phyloP scores from a whole-genome alignment of 2,888 invertebrate genomes.

The Torymus texanus region DNA sequence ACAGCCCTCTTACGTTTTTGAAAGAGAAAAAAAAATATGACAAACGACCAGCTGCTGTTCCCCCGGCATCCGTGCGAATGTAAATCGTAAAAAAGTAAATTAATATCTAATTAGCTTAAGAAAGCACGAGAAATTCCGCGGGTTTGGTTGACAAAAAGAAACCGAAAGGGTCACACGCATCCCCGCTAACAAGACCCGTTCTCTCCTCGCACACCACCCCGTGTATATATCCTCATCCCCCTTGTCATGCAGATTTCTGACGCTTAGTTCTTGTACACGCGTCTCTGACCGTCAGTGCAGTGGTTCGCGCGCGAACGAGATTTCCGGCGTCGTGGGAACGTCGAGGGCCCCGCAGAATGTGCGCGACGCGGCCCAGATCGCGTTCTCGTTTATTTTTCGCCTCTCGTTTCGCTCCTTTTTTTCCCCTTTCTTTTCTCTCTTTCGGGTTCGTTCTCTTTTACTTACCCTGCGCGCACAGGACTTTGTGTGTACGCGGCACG shows the following conservation, averaged over 20 bases:
- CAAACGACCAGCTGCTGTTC: no score
- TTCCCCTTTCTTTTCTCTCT: slow-evolving; percentile 48
- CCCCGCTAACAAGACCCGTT: not conserved
- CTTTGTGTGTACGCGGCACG: slow-evolving; percentile 6
- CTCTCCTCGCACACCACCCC: not conserved
- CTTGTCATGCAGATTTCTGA: slow-evolving; percentile 27
- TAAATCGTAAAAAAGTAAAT: not conserved
- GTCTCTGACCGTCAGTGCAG: not conserved
- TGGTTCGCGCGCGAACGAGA: slow-evolving; percentile 42
- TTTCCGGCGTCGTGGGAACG: slow-evolving; percentile 58
- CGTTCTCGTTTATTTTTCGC: slow-evolving; percentile 55
- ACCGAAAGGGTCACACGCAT: not conserved
- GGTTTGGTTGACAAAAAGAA: not conserved
- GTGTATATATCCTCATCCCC: no score
- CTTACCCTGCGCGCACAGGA: slow-evolving; percentile 21
- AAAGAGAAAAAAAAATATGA: no score
- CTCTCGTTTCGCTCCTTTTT: slow-evolving; percentile 34
- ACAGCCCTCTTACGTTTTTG: no score
- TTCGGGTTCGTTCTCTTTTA: slow-evolving; percentile 1
- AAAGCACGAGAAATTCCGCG: not conserved
- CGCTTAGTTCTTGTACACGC: slow-evolving; percentile 25
- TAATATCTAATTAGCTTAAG: slow-evolving; percentile 36
- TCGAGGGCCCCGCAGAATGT: not conserved
- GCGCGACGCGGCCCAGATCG: slow-evolving; percentile 29
- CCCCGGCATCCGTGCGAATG: no score